Evolutionary conservation across 2,888 invertebrate genomes (phyloP).

Genomic region (Protodeltote pygarga): DNA sequence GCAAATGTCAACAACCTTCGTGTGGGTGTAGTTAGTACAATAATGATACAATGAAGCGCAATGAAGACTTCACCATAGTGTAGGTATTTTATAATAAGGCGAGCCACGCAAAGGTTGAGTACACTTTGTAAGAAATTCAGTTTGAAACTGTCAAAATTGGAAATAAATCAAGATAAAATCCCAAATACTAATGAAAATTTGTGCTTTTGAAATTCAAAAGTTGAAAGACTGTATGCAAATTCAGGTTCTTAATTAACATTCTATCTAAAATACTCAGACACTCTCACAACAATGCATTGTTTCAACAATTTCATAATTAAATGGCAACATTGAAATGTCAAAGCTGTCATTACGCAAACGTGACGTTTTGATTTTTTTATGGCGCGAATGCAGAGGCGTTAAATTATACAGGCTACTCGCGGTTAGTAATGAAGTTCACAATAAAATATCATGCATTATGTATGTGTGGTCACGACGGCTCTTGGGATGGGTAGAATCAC

Average conservation of each 20-base stretch:
- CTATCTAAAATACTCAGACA: not conserved
- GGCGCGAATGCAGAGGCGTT: conserved; percentile 36
- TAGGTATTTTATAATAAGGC: no score
- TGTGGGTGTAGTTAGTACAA: conserved; percentile 42
- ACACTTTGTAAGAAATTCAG: no score
- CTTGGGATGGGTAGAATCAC: not conserved
- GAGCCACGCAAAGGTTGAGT: no score
- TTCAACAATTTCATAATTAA: not conserved
- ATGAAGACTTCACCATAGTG: no score
- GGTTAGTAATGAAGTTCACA: conserved; percentile 28
- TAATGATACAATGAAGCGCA: no score
- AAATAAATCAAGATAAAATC: no score
- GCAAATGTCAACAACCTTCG: conserved; percentile 45
- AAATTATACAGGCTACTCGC: conserved; percentile 35
- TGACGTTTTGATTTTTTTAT: conserved; percentile 27
- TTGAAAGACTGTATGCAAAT: no score
- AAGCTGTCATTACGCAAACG: conserved; percentile 32
- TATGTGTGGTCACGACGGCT: conserved; percentile 27
- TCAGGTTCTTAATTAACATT: no score
- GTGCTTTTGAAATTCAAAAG: no score
- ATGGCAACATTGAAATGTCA: conserved; percentile 36
- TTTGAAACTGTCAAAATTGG: no score
- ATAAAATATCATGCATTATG: conserved; percentile 31
- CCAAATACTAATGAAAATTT: no score
- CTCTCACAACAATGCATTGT: not conserved